phyloP scores from a whole-genome alignment of 2,113 vertebrate species.

The Scolopax mira region DNA sequence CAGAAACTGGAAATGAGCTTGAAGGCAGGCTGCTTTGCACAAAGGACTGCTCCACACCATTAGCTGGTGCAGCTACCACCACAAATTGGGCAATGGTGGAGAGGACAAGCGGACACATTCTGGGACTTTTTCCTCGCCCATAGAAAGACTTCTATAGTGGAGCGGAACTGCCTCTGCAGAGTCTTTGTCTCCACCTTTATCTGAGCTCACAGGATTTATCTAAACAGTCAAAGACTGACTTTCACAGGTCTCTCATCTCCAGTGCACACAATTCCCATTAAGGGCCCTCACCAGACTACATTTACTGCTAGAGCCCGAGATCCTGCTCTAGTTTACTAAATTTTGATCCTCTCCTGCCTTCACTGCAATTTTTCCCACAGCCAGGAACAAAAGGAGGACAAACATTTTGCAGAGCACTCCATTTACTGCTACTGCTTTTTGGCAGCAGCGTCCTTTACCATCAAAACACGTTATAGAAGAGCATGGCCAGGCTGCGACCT shows the following conservation, averaged over 20 bases:
- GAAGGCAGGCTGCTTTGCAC: background rate
- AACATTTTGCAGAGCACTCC: background rate
- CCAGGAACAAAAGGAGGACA: background rate
- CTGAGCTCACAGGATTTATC: background rate
- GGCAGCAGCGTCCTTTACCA: background rate
- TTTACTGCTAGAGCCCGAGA: background rate
- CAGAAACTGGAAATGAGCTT: background rate
- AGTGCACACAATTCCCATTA: background rate
- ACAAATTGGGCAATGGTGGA: background rate
- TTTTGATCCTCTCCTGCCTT: background rate
- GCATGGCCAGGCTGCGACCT: background rate
- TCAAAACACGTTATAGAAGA: background rate
- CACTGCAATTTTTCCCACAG: background rate
- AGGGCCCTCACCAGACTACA: background rate
- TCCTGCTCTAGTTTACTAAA: background rate
- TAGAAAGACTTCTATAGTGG: background rate
- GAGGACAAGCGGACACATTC: background rate
- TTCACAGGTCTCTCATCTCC: background rate
- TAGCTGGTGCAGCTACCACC: background rate
- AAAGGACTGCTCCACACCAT: background rate
- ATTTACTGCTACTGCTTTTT: background rate
- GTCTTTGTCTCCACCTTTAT: background rate
- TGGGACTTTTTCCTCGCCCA: background rate
- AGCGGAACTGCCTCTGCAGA: background rate
- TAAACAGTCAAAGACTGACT: background rate